A percentile compares a stretch with the other conserved stretches of the same genome.
phyloP scores from a whole-genome alignment of 2,113 vertebrate species.

The Rousettus leschenaultii region DNA sequence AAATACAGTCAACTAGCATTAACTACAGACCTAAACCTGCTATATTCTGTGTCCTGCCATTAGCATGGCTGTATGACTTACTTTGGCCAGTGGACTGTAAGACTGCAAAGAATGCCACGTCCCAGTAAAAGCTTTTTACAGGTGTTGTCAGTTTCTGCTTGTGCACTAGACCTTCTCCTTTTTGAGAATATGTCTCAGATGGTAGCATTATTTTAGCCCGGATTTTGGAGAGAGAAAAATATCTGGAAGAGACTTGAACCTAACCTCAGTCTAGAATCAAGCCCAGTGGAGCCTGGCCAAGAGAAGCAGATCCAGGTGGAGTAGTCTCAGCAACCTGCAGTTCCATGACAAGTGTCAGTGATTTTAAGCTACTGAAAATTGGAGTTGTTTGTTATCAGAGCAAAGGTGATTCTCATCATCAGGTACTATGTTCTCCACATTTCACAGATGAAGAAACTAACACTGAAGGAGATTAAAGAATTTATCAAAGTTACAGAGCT shows the following conservation, averaged over 20 bases:
- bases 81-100: background rate
- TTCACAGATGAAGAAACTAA: background rate
- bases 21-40: background rate
- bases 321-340: background rate
- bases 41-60: background rate
- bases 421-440: background rate
- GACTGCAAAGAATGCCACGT: background rate
- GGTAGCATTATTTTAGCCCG: background rate
- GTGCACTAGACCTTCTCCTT: background rate
- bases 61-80: no score
- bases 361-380: background rate
- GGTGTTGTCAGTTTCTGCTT: background rate
- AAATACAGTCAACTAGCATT: background rate
- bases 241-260: background rate
- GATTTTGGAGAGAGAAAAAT: background rate
- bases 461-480: background rate
- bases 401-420: background rate
- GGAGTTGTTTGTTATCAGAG: background rate
- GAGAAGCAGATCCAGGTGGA: background rate
- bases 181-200: background rate
- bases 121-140: background rate
- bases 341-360: background rate
- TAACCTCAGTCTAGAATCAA: background rate
- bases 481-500: background rate
- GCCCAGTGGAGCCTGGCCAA: background rate